Evolutionary conservation across 2,888 invertebrate species (phyloP), one percentile per base, ranked within the genome.

Genomic region (Petrolisthes cinctipes): DNA sequence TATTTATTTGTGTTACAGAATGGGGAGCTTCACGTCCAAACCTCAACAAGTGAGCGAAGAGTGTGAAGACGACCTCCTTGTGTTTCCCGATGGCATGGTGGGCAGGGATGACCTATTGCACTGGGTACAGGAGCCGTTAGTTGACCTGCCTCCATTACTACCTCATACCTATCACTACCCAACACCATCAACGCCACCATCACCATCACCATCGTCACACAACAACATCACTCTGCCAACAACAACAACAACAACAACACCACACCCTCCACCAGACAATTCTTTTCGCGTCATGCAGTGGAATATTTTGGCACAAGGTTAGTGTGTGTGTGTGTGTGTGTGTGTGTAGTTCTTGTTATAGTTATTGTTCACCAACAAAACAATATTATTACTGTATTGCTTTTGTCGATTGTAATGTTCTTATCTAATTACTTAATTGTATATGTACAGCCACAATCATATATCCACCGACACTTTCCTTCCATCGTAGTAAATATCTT

Each of bases 221-320:
- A 37, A 89, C 37, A 37, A 89, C 11, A 61, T 76, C 11, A 14
- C 11, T 23, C 66, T 23, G 57, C 81, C 57, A 20, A n/a, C 23
- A 20, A 57, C 57, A 7, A 81, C 66, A 56, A 82, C 68, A 66
- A 85, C 61, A 4, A 17, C 14, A 73, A 37, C 37, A 37, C 37
- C 0, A 0, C 37, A 37, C 61, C 53, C 57, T 51, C 57, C 71
- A 4, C 54, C 80, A 20, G 93, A 93, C 92, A 93, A 93, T 85
- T 93, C 93, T 83, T 93, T 95, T 89, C 93, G 95, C 91, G 93
- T 96, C 82, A 93, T 96, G 90, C 95, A 95, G 91, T 96, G 96
- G 96, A 96, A 96, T 92, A 94, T 95, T 91, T 93, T 96, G 79
- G 95, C 95, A 20, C 95, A 96, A 94, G 94, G 95, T 95, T 93